These are phyloP conservation scores for Ips nitidus DNA, from an alignment of 1,140 invertebrate genomes.

Conservation along the genomic window DNA sequence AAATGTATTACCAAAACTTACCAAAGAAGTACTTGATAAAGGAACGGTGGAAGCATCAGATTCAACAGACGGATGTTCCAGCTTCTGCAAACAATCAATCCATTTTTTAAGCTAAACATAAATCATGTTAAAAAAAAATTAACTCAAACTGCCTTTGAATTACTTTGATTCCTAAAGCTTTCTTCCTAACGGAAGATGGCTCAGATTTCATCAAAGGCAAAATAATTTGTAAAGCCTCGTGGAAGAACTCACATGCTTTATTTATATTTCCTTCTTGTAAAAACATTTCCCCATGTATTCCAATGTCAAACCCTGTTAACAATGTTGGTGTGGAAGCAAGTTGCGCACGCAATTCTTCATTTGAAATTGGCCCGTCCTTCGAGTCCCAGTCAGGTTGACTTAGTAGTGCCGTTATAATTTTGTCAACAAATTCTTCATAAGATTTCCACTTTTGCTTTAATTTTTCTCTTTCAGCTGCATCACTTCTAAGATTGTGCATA, in stretches of 20 bases:
- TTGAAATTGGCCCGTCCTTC: background rate
- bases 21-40: too few species aligned
- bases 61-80: too few species aligned
- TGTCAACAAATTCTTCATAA: slow-evolving; percentile 4
- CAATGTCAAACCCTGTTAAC: slow-evolving; percentile 22
- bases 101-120: too few species aligned
- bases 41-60: too few species aligned
- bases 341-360: slow-evolving; percentile 19
- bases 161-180: slow-evolving; percentile 14
- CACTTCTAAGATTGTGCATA: background rate
- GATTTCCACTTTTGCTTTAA: background rate
- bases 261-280: slow-evolving; percentile 9
- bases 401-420: background rate
- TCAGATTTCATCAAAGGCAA: slow-evolving; percentile 17
- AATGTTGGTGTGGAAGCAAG: slow-evolving; percentile 22
- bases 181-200: slow-evolving; percentile 18
- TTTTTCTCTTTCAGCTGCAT: background rate
- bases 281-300: slow-evolving; percentile 20
- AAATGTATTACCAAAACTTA: too few species aligned
- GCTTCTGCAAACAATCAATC: too few species aligned
- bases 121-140: too few species aligned
- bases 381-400: background rate
- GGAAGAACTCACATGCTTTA: slow-evolving; percentile 8
- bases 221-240: slow-evolving; percentile 14
- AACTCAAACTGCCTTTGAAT: background rate